Percentiles rank a stretch among this genome's conserved stretches.
Evolutionary conservation across 2,113 vertebrate species (phyloP).

Genomic region (Onychostruthus taczanowskii): DNA sequence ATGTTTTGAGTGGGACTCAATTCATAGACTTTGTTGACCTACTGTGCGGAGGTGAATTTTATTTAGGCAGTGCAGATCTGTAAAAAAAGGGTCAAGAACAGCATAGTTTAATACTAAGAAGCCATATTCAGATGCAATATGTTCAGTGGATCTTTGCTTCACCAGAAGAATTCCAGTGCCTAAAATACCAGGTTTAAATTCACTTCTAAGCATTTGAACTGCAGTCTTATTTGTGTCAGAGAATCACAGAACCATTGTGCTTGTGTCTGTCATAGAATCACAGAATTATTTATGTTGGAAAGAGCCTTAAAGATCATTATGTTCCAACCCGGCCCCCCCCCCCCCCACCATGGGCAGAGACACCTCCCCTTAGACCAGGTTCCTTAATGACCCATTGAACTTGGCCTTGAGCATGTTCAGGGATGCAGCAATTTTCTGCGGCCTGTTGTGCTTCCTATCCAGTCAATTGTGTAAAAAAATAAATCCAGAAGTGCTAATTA

Average conservation of each 20-base stretch:
- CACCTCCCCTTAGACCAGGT: neutral
- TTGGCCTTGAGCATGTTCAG: neutral
- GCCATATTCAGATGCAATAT: neutral
- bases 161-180: neutral
- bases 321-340: neutral
- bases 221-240: neutral
- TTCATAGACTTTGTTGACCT: neutral
- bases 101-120: neutral
- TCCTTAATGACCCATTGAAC: neutral
- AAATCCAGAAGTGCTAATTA: constrained; percentile 6
- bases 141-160: neutral
- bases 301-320: neutral
- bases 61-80: neutral
- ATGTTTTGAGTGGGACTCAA: neutral
- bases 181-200: neutral
- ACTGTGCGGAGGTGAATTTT: neutral
- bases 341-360: neutral
- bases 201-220: neutral
- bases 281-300: neutral
- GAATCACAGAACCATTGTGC: neutral
- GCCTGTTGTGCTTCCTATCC: neutral
- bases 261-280: neutral
- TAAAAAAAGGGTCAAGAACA: neutral
- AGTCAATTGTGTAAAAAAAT: neutral
- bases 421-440: neutral